These are phyloP conservation scores for Delia radicum DNA, from an alignment of 1,140 invertebrate genomes.

Conservation along the genomic window DNA sequence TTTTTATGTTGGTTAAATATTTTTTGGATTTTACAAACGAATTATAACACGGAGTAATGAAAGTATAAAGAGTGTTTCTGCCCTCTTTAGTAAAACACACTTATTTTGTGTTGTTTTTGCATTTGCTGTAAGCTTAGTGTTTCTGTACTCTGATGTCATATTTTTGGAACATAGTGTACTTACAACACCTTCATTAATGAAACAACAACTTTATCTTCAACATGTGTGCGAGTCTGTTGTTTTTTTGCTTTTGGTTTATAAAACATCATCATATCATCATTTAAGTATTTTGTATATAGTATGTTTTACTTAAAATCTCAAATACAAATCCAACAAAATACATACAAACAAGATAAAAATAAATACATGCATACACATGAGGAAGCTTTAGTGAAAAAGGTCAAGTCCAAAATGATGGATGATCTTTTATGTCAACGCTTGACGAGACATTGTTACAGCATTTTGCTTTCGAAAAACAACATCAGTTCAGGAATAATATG, in stretches of 20 bases:
- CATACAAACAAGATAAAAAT: not conserved
- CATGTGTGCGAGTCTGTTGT: not conserved
- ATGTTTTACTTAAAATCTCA: not conserved
- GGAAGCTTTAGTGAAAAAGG: conserved; percentile 40
- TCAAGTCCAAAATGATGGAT: conserved; percentile 56
- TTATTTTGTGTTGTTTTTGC: too few relatives aligned
- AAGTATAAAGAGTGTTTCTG: too few relatives aligned
- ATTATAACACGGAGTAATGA: too few relatives aligned
- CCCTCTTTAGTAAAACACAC: too few relatives aligned
- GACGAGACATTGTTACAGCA: conserved; percentile 20
- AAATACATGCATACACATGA: not conserved
- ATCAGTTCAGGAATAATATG: not conserved
- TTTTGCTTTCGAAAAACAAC: not conserved
- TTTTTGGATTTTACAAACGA: too few relatives aligned
- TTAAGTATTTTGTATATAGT: not conserved
- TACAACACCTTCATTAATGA: not conserved
- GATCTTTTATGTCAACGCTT: conserved; percentile 32
- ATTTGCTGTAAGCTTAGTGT: too few relatives aligned
- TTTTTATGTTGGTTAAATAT: too few relatives aligned
- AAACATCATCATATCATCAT: not conserved
- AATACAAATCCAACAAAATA: not conserved
- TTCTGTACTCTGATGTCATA: too few relatives aligned
- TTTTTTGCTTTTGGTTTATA: not conserved
- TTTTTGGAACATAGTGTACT: too few relatives aligned
- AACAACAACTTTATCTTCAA: not conserved